Evolutionary conservation across 2,888 invertebrate genomes (phyloP), one percentile per base, ranked within the genome.

Genomic region (Rhynchonema sp.): DNA sequence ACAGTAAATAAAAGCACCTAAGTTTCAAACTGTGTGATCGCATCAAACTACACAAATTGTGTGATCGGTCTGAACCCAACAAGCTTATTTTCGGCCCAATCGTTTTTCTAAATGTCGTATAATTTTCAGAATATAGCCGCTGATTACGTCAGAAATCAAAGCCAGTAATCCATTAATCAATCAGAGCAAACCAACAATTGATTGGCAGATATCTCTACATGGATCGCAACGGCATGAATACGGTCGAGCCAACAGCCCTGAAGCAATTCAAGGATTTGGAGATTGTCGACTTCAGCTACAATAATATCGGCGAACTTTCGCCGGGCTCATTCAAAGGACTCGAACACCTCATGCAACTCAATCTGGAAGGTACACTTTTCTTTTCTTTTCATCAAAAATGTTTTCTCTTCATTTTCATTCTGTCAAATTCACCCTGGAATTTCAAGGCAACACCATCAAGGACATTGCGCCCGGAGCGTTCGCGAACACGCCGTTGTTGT

Each of bases 191-290:
- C 20, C 17, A n/a, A 6, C 23, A n/a, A 52, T n/a, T n/a, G n/a
- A n/a, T n/a, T n/a, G n/a, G n/a, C n/a, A n/a, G 61, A 17, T 73
- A 70, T 55, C 62, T 72, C 46, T 73, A 70, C 62, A 62, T 72
- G 60, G 69, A 68, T 60, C 68, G 71, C 46, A 74, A 74, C 62
- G 59, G 66, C 27, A 61, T 74, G 55, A 60, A 63, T 29, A 61
- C 60, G 25, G 65, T 73, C 67, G 82, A 83, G 63, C 81, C 85
- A 25, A 82, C 85, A 59, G 86, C 86, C 63, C 85, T 89, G 72
- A 81, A 84, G 69, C 71, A 73, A 60, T 69, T 69, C 64, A 64
- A 66, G 29, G 27, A 57, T 0, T 38, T 54, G 38, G 66, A 72
- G 62, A 69, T 71, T 25, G 59, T 72, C 57, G 72, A 72, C 60